Evolutionary conservation across 2,888 invertebrate genomes (phyloP).

Genomic region (Harpalus rufipes): DNA sequence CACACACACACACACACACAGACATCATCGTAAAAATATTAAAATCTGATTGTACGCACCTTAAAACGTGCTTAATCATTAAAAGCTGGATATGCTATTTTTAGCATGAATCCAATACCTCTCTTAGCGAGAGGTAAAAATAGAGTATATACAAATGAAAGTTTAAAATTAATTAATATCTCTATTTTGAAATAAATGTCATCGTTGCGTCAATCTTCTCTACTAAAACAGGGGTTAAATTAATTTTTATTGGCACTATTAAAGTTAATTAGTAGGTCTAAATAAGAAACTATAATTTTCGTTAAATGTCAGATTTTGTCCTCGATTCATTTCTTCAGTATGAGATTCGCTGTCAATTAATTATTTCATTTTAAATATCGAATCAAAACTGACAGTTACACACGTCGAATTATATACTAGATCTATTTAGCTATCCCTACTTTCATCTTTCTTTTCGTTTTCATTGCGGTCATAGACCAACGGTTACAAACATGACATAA

Average conservation of each 20-base stretch:
- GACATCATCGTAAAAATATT: too few species aligned
- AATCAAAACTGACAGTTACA: constrained; percentile 28
- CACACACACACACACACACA: too few species aligned
- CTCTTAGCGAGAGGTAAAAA: too few species aligned
- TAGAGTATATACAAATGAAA: too few species aligned
- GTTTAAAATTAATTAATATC: too few species aligned
- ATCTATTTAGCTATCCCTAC: constrained; percentile 38
- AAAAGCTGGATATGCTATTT: too few species aligned
- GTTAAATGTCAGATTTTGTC: constrained; percentile 13
- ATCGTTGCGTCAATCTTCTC: too few species aligned
- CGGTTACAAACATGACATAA: constrained; percentile 15
- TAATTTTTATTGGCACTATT: constrained; percentile 7
- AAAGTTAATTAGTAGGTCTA: neutral
- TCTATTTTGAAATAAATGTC: too few species aligned
- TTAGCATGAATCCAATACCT: too few species aligned
- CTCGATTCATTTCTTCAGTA: constrained; percentile 11
- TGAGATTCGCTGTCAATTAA: constrained; percentile 21
- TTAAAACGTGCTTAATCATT: too few species aligned
- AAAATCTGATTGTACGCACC: too few species aligned
- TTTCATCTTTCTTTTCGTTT: constrained; percentile 48
- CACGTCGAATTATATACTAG: constrained; percentile 21
- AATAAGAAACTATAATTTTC: neutral
- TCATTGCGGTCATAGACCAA: constrained; percentile 3
- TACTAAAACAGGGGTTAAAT: too few species aligned
- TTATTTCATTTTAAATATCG: constrained; percentile 40